Percentiles rank a stretch among this genome's conserved stretches.
Evolutionary conservation across 2,888 invertebrate genomes (phyloP).

Genomic region (Malthinus seriepunctatus): DNA sequence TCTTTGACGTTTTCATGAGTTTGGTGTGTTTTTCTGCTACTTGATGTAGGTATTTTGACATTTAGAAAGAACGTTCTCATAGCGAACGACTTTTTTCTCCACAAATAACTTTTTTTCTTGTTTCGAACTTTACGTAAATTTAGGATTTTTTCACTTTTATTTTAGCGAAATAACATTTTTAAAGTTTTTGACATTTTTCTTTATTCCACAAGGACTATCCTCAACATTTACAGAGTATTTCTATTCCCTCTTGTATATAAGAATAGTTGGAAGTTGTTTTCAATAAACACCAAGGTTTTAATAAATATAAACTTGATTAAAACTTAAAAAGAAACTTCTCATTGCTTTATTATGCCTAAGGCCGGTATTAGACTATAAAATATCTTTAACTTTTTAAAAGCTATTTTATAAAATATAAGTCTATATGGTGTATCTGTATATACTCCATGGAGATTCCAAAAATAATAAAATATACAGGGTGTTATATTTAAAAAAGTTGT

Average conservation of each 20-base stretch:
- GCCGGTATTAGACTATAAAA: no score
- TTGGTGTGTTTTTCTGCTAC: not conserved
- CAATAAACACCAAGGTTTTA: slow-evolving; percentile 19
- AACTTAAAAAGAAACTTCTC: no score
- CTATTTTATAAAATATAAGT: no score
- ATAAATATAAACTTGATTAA: slow-evolving; percentile 18
- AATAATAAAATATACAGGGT: no score
- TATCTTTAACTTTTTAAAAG: no score
- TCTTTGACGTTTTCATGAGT: slow-evolving; percentile 7
- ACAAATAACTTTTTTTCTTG: slow-evolving; percentile 1
- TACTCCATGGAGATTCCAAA: no score
- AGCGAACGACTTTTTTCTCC: not conserved
- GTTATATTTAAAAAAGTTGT: no score
- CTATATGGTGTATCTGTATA: no score
- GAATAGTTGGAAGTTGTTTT: slow-evolving; percentile 22
- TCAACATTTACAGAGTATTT: slow-evolving; percentile 24
- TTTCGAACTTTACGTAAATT: slow-evolving; percentile 1
- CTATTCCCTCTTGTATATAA: slow-evolving; percentile 21
- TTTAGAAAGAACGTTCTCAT: slow-evolving; percentile 24
- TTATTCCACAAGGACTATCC: slow-evolving; percentile 23
- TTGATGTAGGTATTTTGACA: slow-evolving; percentile 24
- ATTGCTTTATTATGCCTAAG: no score
- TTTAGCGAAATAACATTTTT: slow-evolving; percentile 23
- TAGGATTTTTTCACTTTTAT: slow-evolving; percentile 10
- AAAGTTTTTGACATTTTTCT: slow-evolving; percentile 26